Percentiles rank a stretch among this genome's conserved stretches.
phyloP scores from a whole-genome alignment of 2,113 vertebrate genomes.

The Nannospalax galili region DNA sequence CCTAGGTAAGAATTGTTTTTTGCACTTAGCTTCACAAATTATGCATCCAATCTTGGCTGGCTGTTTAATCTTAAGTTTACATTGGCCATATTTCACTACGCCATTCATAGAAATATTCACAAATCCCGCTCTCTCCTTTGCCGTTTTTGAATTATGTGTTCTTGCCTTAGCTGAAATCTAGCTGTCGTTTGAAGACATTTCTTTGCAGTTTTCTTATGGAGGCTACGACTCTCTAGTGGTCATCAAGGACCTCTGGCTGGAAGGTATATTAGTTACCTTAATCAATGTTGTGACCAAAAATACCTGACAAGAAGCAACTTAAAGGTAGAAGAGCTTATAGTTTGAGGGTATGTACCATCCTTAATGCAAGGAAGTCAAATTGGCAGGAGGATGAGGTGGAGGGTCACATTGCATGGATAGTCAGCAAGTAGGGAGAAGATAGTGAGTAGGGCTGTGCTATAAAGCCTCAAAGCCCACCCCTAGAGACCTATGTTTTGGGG shows the following conservation, averaged over 20 bases:
- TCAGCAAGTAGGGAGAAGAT: background rate
- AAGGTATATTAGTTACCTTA: background rate
- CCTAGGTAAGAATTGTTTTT: background rate
- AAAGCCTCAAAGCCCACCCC: background rate
- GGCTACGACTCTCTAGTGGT: accelerated
- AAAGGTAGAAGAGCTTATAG: background rate
- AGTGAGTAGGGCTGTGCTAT: too few relatives aligned
- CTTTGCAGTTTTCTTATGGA: background rate
- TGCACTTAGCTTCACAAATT: background rate
- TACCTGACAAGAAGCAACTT: background rate
- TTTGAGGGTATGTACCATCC: background rate
- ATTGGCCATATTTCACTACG: background rate
- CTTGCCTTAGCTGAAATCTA: background rate
- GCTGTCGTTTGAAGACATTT: background rate
- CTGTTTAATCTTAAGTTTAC: background rate
- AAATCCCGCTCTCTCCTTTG: background rate
- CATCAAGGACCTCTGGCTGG: accelerated
- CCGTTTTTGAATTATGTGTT: background rate
- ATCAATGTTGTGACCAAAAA: background rate
- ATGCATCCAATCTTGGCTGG: background rate
- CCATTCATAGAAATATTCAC: background rate
- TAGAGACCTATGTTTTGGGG: background rate
- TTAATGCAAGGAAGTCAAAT: background rate
- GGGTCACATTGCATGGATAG: background rate
- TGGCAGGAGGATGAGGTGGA: background rate